Base-by-base conservation (phyloP, 2,888 invertebrate genomes). In the Mythimna lalbum region DNA sequence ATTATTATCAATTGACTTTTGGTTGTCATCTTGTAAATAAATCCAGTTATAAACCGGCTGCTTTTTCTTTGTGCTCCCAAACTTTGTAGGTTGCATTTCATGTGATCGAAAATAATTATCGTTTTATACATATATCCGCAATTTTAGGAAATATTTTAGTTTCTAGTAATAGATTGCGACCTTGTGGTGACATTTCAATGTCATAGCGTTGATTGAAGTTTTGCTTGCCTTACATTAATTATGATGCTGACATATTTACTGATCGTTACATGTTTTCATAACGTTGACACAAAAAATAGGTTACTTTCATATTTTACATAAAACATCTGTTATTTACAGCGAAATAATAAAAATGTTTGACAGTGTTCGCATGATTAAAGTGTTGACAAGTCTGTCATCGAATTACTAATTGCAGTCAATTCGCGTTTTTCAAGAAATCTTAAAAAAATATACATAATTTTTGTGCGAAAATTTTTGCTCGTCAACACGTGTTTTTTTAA, bases 201-300 rank as follows among this genome's bases (percentile, higher is more conserved):
- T 60, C 76, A 76, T 10, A 5, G 7, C 12, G 81, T 60, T 69
- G 76, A 80, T 78, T 76, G 76, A 77, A 78, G 39, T 72, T 60
- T 57, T 64, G 63, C 47, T 78, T 67, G 64, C 52, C 67, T 55
- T 52, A 55, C 55, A 68, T 77, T 52, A 67, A 72, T 81, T 68
- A 81, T 65, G 47, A 59, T 10, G 67, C 57, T 62, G 81, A 71
- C 64, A 81, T 78, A 68, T 72, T 78, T 76, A 76, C 63, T 55
- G 55, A 63, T 59, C 53, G 43, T 33, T 36, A 55, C 64, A 71
- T 64, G 78, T 72, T 67, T 63, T 57, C 59, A 39, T 39, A 47
- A 10, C 59, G 31, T 10, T 31, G 50, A 31, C 27, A 57, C 33
- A 53, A 60, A 63, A 71, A 55, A 64, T 59, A 62, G 59, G 33